These are phyloP conservation scores for Cheumatopsyche charites DNA, from an alignment of 1,140 invertebrate genomes.

Conservation along the genomic window DNA sequence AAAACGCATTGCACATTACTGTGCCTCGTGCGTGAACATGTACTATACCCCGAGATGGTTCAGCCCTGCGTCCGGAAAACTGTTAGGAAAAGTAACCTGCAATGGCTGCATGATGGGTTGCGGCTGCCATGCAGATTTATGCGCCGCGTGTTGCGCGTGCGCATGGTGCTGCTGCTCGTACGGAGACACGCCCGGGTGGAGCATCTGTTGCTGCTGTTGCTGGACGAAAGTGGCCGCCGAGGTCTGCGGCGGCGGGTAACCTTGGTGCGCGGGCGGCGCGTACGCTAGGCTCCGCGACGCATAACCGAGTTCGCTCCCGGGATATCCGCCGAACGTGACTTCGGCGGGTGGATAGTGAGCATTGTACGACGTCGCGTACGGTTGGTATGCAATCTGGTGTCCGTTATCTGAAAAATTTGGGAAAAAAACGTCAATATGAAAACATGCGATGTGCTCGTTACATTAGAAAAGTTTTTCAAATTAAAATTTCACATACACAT, in stretches of 20 bases:
- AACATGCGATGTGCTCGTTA: too few species aligned
- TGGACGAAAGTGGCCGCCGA: slow-evolving; percentile 50
- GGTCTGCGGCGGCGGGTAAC: slow-evolving; percentile 53
- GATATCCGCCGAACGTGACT: slow-evolving; percentile 56
- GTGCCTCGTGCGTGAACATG: slow-evolving; percentile 5
- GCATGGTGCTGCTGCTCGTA: slow-evolving; percentile 49
- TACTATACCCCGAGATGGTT: slow-evolving; percentile 19
- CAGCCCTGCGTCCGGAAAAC: slow-evolving; percentile 22
- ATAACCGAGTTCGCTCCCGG: slow-evolving; percentile 57
- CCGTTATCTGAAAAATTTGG: slow-evolving; percentile 57
- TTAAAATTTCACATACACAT: too few species aligned
- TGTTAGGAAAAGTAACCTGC: slow-evolving; percentile 34
- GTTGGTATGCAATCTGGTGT: slow-evolving; percentile 61
- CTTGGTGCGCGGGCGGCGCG: slow-evolving; percentile 61
- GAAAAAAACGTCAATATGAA: too few species aligned
- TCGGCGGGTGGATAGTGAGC: slow-evolving; percentile 61
- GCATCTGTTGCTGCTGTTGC: slow-evolving; percentile 55
- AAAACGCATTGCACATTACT: neutral
- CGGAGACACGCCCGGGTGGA: slow-evolving; percentile 53
- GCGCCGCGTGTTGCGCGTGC: slow-evolving; percentile 25
- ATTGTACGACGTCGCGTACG: slow-evolving; percentile 60
- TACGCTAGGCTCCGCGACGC: slow-evolving; percentile 58
- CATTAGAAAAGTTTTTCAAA: too few species aligned
- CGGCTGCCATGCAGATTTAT: slow-evolving; percentile 28
- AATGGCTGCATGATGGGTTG: slow-evolving; percentile 41